Base-by-base conservation (phyloP, 1,140 invertebrate genomes). In the Drosophila kepulauana region DNA sequence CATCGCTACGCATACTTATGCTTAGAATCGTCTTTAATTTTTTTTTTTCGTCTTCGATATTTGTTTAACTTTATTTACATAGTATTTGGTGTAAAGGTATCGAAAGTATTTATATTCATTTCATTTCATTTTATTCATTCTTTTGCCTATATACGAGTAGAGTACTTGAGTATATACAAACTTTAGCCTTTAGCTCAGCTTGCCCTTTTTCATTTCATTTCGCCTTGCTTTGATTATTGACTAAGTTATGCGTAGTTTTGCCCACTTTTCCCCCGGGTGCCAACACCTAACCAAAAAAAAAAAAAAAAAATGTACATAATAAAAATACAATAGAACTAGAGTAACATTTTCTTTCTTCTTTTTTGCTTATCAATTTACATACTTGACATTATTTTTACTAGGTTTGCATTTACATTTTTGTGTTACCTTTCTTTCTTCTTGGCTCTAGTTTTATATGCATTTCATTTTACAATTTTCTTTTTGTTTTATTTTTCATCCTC, bases 181-280 rank as follows among this genome's bases (percentile, higher is more conserved):
- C 35, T 38, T 38, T 38, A 38, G 35, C 35, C 6, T 33, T 38
- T 38, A 38, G 35, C 35, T 38, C 35, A 38, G 35, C 35, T 38
- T 38, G 35, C 35, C 35, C 7, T 30, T 20, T 11, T 66, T 45
- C 52, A 66, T 46, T 41, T 25, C 3, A 58, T 52, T 63, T 46
- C 15, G 61, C 46, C 46, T 8, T 62, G 11, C 20, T 43, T 56
- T 61, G 16, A 43, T 75, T 76, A 86, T 73, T 59, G 35, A 69
- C 82, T 85, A 87, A 74, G 72, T 76, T 87, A 82, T 86, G 82
- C 82, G 82, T 86, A 86, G 75, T 85, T 85, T 81, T 86, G 78
- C 79, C 82, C 82, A 87, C 82, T 86, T 86, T 85, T 85, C 82
- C 78, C 82, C 78, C 54, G 52, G 38, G 64, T 38, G 61, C 76